A percentile compares a stretch with the other conserved stretches of the same genome.
These are phyloP conservation scores for Mesocricetus auratus DNA, from an alignment of 2,113 vertebrate species.

Conservation along the genomic window DNA sequence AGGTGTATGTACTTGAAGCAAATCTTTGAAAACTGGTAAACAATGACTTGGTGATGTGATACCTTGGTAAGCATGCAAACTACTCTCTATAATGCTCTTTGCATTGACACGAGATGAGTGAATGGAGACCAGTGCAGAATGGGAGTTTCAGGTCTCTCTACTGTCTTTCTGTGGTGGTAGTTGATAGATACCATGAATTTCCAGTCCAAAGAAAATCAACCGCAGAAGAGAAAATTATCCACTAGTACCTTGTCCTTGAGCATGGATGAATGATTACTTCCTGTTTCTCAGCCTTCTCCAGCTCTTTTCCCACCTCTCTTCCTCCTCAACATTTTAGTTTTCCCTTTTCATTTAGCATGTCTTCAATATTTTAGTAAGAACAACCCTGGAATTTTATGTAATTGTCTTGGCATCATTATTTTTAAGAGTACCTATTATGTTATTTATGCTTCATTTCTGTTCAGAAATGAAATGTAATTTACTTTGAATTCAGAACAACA, in stretches of 20 bases:
- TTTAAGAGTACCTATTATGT: not conserved
- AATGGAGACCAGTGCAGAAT: not conserved
- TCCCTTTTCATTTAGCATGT: not conserved
- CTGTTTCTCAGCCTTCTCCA: not conserved
- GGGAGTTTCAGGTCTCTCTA: not conserved
- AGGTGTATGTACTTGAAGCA: not conserved
- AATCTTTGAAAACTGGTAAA: not conserved
- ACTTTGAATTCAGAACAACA: not conserved
- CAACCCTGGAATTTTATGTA: not conserved
- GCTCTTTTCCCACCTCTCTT: not conserved
- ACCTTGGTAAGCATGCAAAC: not conserved
- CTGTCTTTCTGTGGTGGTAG: not conserved
- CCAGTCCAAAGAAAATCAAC: not conserved
- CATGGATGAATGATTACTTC: not conserved
- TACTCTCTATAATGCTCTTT: not conserved
- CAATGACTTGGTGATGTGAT: not conserved
- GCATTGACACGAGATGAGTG: not conserved
- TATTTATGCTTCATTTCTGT: not conserved
- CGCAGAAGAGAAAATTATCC: not conserved
- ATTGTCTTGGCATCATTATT: not conserved
- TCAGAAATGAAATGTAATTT: constrained; percentile 19
- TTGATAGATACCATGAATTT: not conserved
- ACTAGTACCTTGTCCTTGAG: not conserved
- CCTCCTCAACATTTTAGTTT: not conserved
- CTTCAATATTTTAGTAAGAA: not conserved